These are phyloP conservation scores for Adelphocoris suturalis DNA, from an alignment of 2,888 invertebrate species.

Conservation along the genomic window DNA sequence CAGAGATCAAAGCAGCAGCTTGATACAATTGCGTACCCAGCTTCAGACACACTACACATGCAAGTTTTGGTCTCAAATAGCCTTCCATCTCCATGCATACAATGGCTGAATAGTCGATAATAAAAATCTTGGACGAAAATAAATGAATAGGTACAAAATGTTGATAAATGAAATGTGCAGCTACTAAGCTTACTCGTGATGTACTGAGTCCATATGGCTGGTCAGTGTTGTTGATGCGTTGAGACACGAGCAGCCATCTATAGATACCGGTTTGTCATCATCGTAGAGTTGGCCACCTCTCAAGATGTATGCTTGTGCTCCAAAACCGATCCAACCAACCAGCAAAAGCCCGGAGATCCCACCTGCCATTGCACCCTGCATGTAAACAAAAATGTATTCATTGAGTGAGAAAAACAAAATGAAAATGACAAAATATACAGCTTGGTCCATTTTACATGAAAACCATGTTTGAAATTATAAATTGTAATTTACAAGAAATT, in stretches of 20 bases:
- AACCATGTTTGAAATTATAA: too few species aligned
- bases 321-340: constrained; percentile 84
- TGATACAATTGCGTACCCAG: too few species aligned
- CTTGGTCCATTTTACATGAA: too few species aligned
- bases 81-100: too few species aligned
- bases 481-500: too few species aligned
- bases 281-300: constrained; percentile 68
- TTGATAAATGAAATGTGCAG: neutral
- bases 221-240: constrained; percentile 45
- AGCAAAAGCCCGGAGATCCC: constrained; percentile 82
- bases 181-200: neutral
- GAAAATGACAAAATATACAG: neutral
- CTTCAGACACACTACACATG: too few species aligned
- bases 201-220: neutral
- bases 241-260: constrained; percentile 80
- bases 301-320: constrained; percentile 80
- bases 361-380: constrained; percentile 84
- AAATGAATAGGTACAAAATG: too few species aligned
- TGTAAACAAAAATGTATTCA: too few species aligned
- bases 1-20: too few species aligned
- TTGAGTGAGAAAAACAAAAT: neutral
- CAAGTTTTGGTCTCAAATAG: too few species aligned
- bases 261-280: constrained; percentile 79
- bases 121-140: too few species aligned
- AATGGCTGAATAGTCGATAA: too few species aligned